Evolutionary conservation across 2,113 vertebrate species (phyloP).

Genomic region (Benitochromis conjunctus): DNA sequence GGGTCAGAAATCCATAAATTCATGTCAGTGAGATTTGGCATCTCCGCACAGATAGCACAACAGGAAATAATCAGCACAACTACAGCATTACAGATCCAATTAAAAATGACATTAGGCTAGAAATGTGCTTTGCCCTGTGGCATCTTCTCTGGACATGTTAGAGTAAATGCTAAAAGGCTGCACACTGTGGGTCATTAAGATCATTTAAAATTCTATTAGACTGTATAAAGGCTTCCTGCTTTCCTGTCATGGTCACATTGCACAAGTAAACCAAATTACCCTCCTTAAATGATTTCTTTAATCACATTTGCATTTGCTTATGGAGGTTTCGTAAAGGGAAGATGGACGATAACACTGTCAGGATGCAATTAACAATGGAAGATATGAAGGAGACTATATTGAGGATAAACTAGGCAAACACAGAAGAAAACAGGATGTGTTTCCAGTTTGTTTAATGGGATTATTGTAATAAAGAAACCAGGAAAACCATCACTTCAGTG

Average conservation of each 20-base stretch:
- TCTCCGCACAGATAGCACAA: background rate
- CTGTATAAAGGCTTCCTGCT: slow-evolving; percentile 20
- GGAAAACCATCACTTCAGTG: background rate
- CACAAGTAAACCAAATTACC: slow-evolving; percentile 36
- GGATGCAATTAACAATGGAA: background rate
- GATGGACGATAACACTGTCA: background rate
- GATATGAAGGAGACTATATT: background rate
- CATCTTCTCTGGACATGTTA: background rate
- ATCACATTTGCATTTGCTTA: slow-evolving; percentile 31
- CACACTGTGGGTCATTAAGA: slow-evolving; percentile 14
- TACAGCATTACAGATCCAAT: slow-evolving; percentile 29
- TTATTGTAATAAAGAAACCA: background rate
- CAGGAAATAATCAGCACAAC: slow-evolving; percentile 41
- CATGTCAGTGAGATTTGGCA: background rate
- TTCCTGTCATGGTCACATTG: slow-evolving; percentile 35
- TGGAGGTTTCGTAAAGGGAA: background rate
- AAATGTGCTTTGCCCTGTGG: background rate
- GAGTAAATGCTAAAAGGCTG: background rate
- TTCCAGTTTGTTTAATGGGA: background rate
- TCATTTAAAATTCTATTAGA: slow-evolving; percentile 18
- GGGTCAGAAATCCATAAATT: background rate
- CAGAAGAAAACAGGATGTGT: background rate
- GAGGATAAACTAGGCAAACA: background rate
- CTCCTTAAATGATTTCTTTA: slow-evolving; percentile 1
- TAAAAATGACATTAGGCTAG: background rate